Base-by-base conservation (phyloP, 2,888 invertebrate species). In the Strigamia maritima region DNA sequence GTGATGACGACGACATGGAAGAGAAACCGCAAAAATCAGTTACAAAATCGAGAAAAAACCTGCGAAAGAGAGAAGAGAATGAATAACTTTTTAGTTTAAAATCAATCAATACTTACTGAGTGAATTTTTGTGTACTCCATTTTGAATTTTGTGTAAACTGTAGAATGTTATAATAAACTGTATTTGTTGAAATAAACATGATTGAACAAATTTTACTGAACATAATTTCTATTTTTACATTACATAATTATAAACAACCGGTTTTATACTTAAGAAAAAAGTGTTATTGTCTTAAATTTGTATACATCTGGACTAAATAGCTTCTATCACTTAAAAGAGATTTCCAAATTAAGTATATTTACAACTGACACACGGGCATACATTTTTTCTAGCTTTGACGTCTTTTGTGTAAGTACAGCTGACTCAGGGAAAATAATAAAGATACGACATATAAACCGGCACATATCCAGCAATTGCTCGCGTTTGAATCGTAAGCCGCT, bases 391-490 rank as follows among this genome's bases (percentile, higher is more conserved):
- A 75, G 28, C 16, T 19, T 35, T 38, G 31, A 16, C 40, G 26
- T 31, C 60, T 24, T 65, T 79, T 79, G 40, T 80, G 78, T 26
- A 78, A 26, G 35, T 74, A 80, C 40, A 80, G 19, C 26, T 80
- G 80, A 28, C 78, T 80, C 0, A 80, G 35, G n/a, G 77, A 80
- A 8, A 80, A 44, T 26, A 80, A n/a, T 10, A 80, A 31, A 1
- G 80, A 80, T 28, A 26, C 77, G 12, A 26, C 76, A 40, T 80
- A 80, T 24, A 77, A 75, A 14, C 38, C 80, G n/a, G 80, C 79
- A 28, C 79, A 79, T 14, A 80, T 60, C 80, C 80, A 80, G 60
- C 80, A 80, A 26, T 80, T 79, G 44, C 76, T 70, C 49, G 80
- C 80, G n/a, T 80, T 78, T n/a, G 35, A 65, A 16, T 80, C 75